Base-by-base conservation (phyloP, 1,140 invertebrate species). In the Drosophila novamexicana region DNA sequence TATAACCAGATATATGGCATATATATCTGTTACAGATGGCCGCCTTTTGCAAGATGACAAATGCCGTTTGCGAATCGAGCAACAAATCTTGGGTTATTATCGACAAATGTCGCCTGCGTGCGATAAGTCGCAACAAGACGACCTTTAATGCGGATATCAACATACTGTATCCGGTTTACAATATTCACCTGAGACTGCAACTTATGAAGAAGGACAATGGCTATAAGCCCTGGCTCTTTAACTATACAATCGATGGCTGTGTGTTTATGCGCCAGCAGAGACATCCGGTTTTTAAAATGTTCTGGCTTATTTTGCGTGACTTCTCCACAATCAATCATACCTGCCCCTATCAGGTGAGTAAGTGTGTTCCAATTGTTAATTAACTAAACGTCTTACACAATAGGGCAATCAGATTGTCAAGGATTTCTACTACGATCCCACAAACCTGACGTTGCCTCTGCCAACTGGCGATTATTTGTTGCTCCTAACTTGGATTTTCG, bases 321-420 rank as follows among this genome's bases (percentile, higher is more conserved):
- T 79, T 52, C 32, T 44, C 70, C 2, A 65, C 65, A 6, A 18
- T 79, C 0, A 79, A 79, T 50, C 75, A 78, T 16, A 59, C 64
- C 5, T 79, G 75, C 29, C 75, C 77, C 1, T 79, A 57, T 63
- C 36, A 22, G 44, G 77, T 70, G 40, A 40, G 74, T 29, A 5
- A 29, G 0, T 29, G 22, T 29, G 0, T 29, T 5, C 3, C 22
- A 29, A 29, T 5, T 29, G 22, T 5, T 29, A 29, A 22, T 3
- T 29, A 29, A 5, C 22, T 29, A 29, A 29, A 29, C 22, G 22
- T 4, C 3, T 0, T 4, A 29, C 5, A 5, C 3, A 29, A 29
- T 29, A 29, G 22, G 22, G 22, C 22, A 5, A 29, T 29, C 22
- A 29, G 22, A 29, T 29, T 29, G 4, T 29, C 22, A 29, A 29